Conservation (phyloP, 2,888 invertebrate species). For the Crematogaster levior region DNA sequence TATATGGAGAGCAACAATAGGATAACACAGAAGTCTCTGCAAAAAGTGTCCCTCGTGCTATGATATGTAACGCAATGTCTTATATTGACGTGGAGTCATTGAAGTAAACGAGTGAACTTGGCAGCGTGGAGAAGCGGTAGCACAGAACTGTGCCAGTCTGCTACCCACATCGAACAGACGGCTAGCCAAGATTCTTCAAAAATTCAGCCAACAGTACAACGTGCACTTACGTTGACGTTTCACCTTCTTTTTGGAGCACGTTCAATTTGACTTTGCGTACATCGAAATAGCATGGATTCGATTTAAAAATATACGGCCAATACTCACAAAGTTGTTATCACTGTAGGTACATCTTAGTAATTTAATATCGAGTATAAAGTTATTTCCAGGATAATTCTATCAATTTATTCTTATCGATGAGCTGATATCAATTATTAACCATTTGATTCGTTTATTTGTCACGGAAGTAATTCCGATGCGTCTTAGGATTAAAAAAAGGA, state of each 20-base stretch:
- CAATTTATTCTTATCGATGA: neutral
- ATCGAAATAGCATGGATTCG: slow-evolving; percentile 61
- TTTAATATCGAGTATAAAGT: neutral
- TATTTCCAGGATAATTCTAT: neutral
- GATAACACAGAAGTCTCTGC: neutral
- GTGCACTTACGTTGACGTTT: slow-evolving; percentile 70
- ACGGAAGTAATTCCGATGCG: neutral
- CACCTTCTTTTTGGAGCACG: slow-evolving; percentile 70
- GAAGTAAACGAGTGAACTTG: slow-evolving; percentile 71
- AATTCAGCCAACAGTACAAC: slow-evolving; percentile 73
- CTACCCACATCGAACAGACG: slow-evolving; percentile 63
- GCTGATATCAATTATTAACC: neutral
- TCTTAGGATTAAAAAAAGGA: neutral
- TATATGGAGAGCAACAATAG: slow-evolving; percentile 20
- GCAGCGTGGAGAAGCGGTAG: slow-evolving; percentile 57
- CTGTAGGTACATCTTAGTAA: neutral
- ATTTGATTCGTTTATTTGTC: neutral
- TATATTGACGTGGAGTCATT: slow-evolving; percentile 59
- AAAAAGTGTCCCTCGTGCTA: slow-evolving; percentile 44
- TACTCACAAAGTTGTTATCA: slow-evolving; percentile 33
- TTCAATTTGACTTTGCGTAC: slow-evolving; percentile 66
- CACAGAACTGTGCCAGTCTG: slow-evolving; percentile 67
- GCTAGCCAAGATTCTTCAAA: slow-evolving; percentile 72
- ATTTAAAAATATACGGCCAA: slow-evolving; percentile 60
- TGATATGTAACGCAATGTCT: slow-evolving; percentile 27